Base-by-base conservation (phyloP, 2,888 invertebrate genomes). In the Metacarcinus magister region DNA sequence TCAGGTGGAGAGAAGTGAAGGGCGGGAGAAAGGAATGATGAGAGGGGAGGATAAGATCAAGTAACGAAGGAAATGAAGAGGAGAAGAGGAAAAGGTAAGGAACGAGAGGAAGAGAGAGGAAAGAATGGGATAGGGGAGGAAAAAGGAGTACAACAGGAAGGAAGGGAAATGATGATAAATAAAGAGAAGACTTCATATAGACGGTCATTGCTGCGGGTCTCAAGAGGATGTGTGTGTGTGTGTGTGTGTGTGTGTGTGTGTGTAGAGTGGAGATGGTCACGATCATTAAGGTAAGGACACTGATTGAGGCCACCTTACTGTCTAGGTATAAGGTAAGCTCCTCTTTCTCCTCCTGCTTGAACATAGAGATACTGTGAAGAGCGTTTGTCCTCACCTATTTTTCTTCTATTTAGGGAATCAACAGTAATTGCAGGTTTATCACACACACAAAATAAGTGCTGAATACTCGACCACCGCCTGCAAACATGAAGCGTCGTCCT, bases 281-380 rank as follows among this genome's bases (percentile, higher is more conserved):
- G n/a, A 75, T 75, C 75, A 75, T 75, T 75, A 75, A 75, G n/a
- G 75, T 75, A 75, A 75, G 75, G n/a, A 75, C 75, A n/a, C 0
- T 75, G n/a, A 75, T 75, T 75, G n/a, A 75, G 75, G n/a, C 75
- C n/a, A 28, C 28, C 23, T n/a, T 28, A 23, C 54, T 54, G 54
- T 54, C 54, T 16, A 13, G 48, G 13, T 8, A 54, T 19, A 39
- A 39, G 2, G 39, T 39, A 39, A 39, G 39, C 54, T 16, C 54
- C 16, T 54, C 16, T 2, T 54, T 19, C 54, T 54, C 16, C 54
- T 54, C 54, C 54, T 54, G 13, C 54, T 19, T 54, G 54, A 54
- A 19, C 54, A 54, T 19, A 54, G 54, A 54, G 54, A 2, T 54
- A 13, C 16, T 54, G 19, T 54, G 54, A 54, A 54, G 54, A 19